These are phyloP conservation scores for Paguma larvata DNA, from an alignment of 2,797 vertebrate genomes.

Conservation along the genomic window DNA sequence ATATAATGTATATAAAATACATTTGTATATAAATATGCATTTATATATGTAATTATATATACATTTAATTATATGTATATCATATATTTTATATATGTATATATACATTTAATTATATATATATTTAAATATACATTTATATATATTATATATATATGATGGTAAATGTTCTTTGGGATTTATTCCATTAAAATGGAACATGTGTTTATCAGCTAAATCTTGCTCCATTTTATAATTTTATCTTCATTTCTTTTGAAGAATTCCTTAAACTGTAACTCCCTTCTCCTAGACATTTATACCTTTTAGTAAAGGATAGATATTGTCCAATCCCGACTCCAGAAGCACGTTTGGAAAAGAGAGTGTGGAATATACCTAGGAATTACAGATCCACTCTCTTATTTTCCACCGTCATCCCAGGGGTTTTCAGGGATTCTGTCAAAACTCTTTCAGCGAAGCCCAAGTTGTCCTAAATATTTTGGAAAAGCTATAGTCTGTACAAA, in stretches of 20 bases:
- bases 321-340: neutral
- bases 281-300: neutral
- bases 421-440: neutral
- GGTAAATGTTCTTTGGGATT: neutral
- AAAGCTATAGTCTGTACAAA: slow-evolving; percentile 16
- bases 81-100: too few relatives aligned
- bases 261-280: neutral
- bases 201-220: neutral
- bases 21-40: neutral
- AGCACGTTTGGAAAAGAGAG: neutral
- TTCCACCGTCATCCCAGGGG: neutral
- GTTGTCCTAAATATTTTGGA: slow-evolving; percentile 40
- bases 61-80: too few relatives aligned
- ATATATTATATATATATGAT: neutral
- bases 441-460: neutral
- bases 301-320: neutral
- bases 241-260: neutral
- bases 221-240: neutral
- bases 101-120: neutral
- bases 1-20: too few relatives aligned
- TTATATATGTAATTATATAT: neutral
- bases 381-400: neutral
- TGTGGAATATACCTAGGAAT: neutral
- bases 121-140: neutral
- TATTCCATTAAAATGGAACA: neutral